Evolutionary conservation across 2,888 invertebrate species (phyloP).

Genomic region (Dorcus hopei): DNA sequence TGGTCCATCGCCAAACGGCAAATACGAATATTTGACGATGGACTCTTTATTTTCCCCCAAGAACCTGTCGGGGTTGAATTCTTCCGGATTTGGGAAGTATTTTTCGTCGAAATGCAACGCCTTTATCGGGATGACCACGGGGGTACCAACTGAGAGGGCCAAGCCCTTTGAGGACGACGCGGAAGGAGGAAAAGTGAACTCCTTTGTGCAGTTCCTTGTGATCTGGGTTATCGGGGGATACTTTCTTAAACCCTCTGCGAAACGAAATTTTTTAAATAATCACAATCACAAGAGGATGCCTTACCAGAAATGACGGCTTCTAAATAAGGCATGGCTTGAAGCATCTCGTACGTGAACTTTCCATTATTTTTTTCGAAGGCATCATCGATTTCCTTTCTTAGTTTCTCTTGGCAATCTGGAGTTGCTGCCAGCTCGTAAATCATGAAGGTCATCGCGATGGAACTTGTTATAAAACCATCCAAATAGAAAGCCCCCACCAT

Average conservation of each 20-base stretch:
- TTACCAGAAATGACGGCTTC: constrained; percentile 45
- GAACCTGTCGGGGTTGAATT: constrained; percentile 29
- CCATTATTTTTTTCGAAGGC: constrained; percentile 36
- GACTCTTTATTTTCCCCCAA: constrained; percentile 32
- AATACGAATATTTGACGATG: constrained; percentile 29
- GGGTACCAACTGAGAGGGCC: constrained; percentile 32
- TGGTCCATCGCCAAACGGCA: constrained; percentile 35
- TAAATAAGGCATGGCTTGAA: constrained; percentile 49
- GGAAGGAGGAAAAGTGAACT: constrained; percentile 21
- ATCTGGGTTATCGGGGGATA: constrained; percentile 32
- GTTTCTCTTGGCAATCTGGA: constrained; percentile 43
- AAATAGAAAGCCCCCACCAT: constrained; percentile 46
- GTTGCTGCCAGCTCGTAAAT: constrained; percentile 45
- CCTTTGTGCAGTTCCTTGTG: constrained; percentile 29
- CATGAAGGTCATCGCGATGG: constrained; percentile 43
- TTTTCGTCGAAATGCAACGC: constrained; percentile 24
- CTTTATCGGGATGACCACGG: constrained; percentile 24
- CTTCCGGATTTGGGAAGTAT: constrained; percentile 25
- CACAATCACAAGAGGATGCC: not conserved
- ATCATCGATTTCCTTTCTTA: constrained; percentile 43
- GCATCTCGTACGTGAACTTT: constrained; percentile 42
- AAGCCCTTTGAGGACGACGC: constrained; percentile 41
- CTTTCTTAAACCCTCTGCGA: constrained; percentile 19
- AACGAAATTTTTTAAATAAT: constrained; percentile 12
- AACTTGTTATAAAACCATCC: constrained; percentile 53